Evolutionary conservation across 2,113 vertebrate species (phyloP).

Genomic region (Mesocricetus auratus): DNA sequence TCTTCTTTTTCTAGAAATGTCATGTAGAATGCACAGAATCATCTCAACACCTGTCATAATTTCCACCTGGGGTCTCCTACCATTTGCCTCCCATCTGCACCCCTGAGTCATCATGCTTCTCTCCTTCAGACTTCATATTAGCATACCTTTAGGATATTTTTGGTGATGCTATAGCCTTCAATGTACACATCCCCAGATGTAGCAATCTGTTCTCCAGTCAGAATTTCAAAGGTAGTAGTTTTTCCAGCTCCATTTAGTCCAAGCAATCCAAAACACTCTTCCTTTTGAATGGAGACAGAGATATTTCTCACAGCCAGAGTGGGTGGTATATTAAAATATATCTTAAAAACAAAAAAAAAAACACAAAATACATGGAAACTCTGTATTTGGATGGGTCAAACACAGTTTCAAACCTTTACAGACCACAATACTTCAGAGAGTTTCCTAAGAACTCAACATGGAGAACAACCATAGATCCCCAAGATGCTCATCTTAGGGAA

Average conservation of each 20-base stretch:
- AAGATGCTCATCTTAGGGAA: not conserved
- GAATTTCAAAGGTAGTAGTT: conserved; percentile 96
- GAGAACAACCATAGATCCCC: not conserved
- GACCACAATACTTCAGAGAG: not conserved
- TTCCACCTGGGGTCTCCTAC: not conserved
- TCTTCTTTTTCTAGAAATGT: not conserved
- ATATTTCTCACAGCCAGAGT: conserved; percentile 94
- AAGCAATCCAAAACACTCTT: conserved; percentile 96
- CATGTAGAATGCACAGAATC: not conserved
- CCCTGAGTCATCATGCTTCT: not conserved
- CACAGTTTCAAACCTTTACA: not conserved
- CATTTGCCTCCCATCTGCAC: not conserved
- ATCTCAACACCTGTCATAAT: not conserved
- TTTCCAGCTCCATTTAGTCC: conserved; percentile 98
- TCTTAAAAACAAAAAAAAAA: conserved; percentile 56
- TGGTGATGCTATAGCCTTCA: conserved; percentile 94
- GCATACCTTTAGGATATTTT: conserved; percentile 93
- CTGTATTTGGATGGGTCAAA: not conserved
- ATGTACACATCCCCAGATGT: conserved; percentile 93
- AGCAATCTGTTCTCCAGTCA: conserved; percentile 93
- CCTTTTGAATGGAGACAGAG: conserved; percentile 92
- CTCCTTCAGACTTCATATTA: not conserved
- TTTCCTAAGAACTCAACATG: not conserved
- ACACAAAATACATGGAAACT: not conserved
- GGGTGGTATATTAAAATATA: conserved; percentile 89